These are phyloP conservation scores for Bembecia ichneumoniformis DNA, from an alignment of 2,888 invertebrate genomes.

Conservation along the genomic window DNA sequence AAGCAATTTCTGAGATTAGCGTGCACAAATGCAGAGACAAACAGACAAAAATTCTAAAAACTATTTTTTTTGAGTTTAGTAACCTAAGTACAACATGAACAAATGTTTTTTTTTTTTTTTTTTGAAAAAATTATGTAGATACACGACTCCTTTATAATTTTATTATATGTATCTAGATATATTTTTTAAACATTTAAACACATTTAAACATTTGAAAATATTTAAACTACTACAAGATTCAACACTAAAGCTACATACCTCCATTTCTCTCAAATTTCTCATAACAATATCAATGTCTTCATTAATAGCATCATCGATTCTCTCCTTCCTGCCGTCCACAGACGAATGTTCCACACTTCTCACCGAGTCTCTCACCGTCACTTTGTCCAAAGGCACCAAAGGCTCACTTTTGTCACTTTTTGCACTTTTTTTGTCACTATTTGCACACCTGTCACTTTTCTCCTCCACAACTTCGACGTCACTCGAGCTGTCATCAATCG, in stretches of 20 bases:
- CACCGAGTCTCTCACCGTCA: constrained; percentile 23
- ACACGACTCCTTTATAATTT: too few relatives aligned
- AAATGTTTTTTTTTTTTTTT: too few relatives aligned
- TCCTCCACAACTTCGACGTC: constrained; percentile 62
- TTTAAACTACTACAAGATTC: too few relatives aligned
- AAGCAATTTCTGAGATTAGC: too few relatives aligned
- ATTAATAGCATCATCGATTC: constrained; percentile 34
- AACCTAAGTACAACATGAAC: too few relatives aligned
- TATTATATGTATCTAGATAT: too few relatives aligned
- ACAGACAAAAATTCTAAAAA: too few relatives aligned
- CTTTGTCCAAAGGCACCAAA: constrained; percentile 55
- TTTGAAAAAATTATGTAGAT: too few relatives aligned
- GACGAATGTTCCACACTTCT: constrained; percentile 17
- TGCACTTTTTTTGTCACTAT: constrained; percentile 33
- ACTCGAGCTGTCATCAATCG: constrained; percentile 63
- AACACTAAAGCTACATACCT: constrained; percentile 24
- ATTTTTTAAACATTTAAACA: too few relatives aligned
- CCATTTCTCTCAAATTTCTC: constrained; percentile 54
- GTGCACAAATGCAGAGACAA: too few relatives aligned
- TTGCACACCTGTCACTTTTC: constrained; percentile 7
- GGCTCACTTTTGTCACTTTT: constrained; percentile 29
- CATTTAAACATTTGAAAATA: too few relatives aligned
- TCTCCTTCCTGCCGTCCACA: constrained; percentile 12
- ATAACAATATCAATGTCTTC: constrained; percentile 50
- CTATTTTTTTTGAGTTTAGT: too few relatives aligned